These are phyloP conservation scores for Myodes glareolus DNA, from an alignment of 2,113 vertebrate species.

Conservation along the genomic window DNA sequence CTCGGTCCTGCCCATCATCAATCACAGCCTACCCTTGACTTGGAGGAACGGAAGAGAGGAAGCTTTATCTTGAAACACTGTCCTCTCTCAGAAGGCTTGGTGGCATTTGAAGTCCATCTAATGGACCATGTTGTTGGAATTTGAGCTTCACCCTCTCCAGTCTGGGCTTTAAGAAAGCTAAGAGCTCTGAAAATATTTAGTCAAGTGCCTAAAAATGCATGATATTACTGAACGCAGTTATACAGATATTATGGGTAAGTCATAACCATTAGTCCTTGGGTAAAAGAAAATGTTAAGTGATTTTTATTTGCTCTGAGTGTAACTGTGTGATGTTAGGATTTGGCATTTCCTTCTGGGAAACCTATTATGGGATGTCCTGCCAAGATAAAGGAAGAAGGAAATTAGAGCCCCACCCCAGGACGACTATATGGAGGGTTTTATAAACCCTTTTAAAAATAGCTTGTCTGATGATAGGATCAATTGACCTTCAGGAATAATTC, in stretches of 20 bases:
- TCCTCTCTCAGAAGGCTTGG: not conserved
- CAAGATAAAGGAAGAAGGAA: constrained; percentile 79
- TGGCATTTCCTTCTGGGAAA: constrained; percentile 73
- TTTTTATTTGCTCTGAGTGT: constrained; percentile 72
- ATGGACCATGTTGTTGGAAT: not conserved
- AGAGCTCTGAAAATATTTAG: constrained; percentile 30
- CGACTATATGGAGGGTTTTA: constrained; percentile 67
- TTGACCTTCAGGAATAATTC: constrained; percentile 76
- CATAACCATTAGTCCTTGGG: constrained; percentile 38
- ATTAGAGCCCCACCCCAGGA: constrained; percentile 65
- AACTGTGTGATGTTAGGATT: constrained; percentile 74
- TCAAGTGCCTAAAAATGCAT: not conserved
- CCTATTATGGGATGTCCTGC: constrained; percentile 73
- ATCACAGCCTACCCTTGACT: not conserved
- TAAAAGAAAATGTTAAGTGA: constrained; percentile 72
- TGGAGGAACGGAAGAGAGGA: not conserved
- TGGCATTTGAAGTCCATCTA: not conserved
- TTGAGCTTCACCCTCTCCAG: not conserved
- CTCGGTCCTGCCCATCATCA: not conserved
- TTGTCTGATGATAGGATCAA: constrained; percentile 76
- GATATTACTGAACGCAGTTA: not conserved
- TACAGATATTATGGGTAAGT: not conserved
- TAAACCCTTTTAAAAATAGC: constrained; percentile 77
- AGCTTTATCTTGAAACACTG: not conserved
- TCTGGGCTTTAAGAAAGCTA: constrained; percentile 6